Evolutionary conservation across 2,113 vertebrate species (phyloP), one percentile per base, ranked within the genome.

Genomic region (Bufo gargarizans): DNA sequence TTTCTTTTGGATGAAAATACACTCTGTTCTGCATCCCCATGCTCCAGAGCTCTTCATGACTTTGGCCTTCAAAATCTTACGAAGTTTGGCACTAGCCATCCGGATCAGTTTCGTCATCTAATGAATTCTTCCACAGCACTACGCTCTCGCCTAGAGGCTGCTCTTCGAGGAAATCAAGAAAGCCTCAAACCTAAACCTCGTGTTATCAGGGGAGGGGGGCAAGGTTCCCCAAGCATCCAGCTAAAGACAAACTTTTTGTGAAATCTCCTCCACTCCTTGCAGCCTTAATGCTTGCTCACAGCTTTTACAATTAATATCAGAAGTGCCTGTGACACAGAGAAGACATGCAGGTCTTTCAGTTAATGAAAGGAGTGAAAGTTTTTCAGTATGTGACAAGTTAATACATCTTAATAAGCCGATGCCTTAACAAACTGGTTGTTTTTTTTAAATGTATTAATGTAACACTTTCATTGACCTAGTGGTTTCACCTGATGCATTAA

Each of bases 241-340:
- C 95, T 99, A 4, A 99, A 99, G 92, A 99, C 97, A 86, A 96
- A 92, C 92, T 99, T 99, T 94, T 94, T 99, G 90, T 98, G 91
- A 97, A 20, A 14, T 11, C 49, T 81, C 3, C 50, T 80, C 9
- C 16, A 47, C 16, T 53, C 55, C 76, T 69, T 83, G 33, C 58
- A 67, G 87, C 82, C 71, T 89, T 78, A 84, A 63, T 67, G 49
- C 61, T 61, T 77, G 43, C 19, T 61, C 45, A 74, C 11, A 19
- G 65, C 17, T 56, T 56, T 20, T 67, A 65, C 80, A 69, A 20
- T 13, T 78, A 22, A 33, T 47, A 50, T 86, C 61, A 56, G 45
- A 86, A 71, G 86, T 63, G 77, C 77, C 61, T 56, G 61, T 53
- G 56, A 65, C 16, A 50, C n/a, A 55, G 16, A 33, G 12, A 55